phyloP scores from a whole-genome alignment of 2,113 vertebrate species.

The Gymnorhina tibicen region DNA sequence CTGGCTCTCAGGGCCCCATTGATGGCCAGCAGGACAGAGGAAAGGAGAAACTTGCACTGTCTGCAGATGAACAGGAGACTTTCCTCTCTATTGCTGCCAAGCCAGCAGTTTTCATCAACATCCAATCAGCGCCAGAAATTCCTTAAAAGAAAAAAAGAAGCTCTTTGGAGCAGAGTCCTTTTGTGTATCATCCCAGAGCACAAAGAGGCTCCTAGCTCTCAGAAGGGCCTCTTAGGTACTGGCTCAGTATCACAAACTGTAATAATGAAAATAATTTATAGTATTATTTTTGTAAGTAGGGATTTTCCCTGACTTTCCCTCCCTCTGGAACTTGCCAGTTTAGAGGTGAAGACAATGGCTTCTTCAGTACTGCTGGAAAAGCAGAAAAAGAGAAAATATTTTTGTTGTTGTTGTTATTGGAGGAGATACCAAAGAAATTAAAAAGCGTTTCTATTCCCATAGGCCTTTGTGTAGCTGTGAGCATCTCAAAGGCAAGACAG shows the following conservation, averaged over 20 bases:
- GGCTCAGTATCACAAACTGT: background rate
- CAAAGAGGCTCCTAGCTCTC: background rate
- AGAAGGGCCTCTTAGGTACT: background rate
- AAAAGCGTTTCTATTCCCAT: background rate
- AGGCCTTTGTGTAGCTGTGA: background rate
- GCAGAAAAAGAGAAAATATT: background rate
- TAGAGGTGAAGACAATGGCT: background rate
- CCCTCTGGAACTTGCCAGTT: background rate
- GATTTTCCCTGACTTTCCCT: background rate
- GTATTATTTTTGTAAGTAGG: background rate
- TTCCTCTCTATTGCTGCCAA: background rate
- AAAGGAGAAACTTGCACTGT: background rate
- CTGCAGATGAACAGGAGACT: background rate
- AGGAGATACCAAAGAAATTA: background rate
- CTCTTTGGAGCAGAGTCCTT: background rate
- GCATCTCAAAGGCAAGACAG: background rate
- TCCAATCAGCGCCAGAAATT: background rate
- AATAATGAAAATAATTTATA: background rate
- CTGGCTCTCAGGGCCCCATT: background rate
- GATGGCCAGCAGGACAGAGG: background rate
- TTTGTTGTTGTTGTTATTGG: background rate
- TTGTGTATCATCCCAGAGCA: background rate
- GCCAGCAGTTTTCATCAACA: conserved; percentile 5
- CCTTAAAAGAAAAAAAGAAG: conserved; percentile 23
- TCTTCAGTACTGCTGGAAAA: background rate